These are phyloP conservation scores for Noctua comes DNA, from an alignment of 2,888 invertebrate species.

Conservation along the genomic window DNA sequence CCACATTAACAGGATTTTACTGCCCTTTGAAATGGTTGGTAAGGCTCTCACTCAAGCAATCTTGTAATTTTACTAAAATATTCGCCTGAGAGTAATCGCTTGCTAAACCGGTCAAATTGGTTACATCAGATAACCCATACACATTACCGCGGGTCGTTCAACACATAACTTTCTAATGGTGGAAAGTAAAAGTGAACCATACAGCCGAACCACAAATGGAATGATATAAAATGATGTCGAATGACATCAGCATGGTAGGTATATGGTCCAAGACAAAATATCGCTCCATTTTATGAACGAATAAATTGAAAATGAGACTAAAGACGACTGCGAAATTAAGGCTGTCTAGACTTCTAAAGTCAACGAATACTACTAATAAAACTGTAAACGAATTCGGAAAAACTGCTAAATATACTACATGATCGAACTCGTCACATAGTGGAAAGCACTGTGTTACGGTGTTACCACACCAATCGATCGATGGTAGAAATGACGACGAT, in stretches of 20 bases:
- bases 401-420: neutral
- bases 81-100: slow-evolving; percentile 17
- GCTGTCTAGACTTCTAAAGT: slow-evolving; percentile 10
- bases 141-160: slow-evolving; percentile 42
- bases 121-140: slow-evolving; percentile 59
- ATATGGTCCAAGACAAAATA: slow-evolving; percentile 32
- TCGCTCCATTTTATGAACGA: slow-evolving; percentile 38
- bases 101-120: slow-evolving; percentile 50
- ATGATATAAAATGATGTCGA: slow-evolving; percentile 44
- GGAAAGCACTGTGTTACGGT: neutral
- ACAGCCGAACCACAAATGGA: slow-evolving; percentile 43
- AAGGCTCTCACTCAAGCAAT: neutral
- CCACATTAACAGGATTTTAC: neutral
- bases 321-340: slow-evolving; percentile 2
- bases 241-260: slow-evolving; percentile 42
- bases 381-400: neutral
- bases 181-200: slow-evolving; percentile 60
- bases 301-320: neutral
- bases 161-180: slow-evolving; percentile 62
- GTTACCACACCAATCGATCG: too few relatives aligned
- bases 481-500: too few relatives aligned
- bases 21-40: neutral
- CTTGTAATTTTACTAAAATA: slow-evolving; percentile 16
- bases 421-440: neutral
- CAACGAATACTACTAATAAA: too few relatives aligned